A percentile compares a stretch with the other conserved stretches of the same genome.
Conservation (phyloP, 2,113 vertebrate genomes). For the Mirza zaza region DNA sequence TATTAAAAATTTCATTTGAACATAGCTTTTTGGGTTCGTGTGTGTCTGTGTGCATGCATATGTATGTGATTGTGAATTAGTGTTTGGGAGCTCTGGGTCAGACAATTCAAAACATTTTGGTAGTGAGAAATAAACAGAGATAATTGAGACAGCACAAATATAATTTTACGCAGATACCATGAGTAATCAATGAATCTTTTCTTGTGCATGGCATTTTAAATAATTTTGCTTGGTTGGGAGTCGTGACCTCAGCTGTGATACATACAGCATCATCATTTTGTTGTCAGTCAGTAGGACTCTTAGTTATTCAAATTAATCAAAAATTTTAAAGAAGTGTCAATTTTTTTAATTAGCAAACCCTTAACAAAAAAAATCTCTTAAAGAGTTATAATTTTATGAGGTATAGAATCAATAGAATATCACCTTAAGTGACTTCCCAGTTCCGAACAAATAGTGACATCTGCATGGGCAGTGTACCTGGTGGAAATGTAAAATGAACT, state of each 20-base stretch:
- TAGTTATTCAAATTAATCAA: slow-evolving; percentile 45
- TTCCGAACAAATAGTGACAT: slow-evolving; percentile 19
- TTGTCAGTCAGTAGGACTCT: background rate
- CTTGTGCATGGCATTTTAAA: slow-evolving; percentile 25
- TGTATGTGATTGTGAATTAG: background rate
- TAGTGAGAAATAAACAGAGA: background rate
- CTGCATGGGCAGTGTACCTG: background rate
- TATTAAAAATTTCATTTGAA: slow-evolving; percentile 51
- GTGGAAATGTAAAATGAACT: slow-evolving; percentile 6
- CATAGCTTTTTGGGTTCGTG: background rate
- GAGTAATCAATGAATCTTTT: background rate
- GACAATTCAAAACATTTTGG: background rate
- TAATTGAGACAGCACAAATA: background rate
- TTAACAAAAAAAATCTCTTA: slow-evolving; percentile 23
- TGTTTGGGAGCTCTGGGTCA: slow-evolving; percentile 45
- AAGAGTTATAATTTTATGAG: background rate
- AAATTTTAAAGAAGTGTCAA: slow-evolving; percentile 34
- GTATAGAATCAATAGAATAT: slow-evolving; percentile 44
- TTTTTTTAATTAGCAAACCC: slow-evolving; percentile 57
- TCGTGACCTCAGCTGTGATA: background rate
- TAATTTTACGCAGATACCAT: background rate
- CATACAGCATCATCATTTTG: slow-evolving; percentile 34
- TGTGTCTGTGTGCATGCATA: background rate
- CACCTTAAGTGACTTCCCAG: background rate
- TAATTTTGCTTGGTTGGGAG: background rate